Evolutionary conservation across 2,888 invertebrate genomes (phyloP).

Genomic region (Lasioglossum figueresi): DNA sequence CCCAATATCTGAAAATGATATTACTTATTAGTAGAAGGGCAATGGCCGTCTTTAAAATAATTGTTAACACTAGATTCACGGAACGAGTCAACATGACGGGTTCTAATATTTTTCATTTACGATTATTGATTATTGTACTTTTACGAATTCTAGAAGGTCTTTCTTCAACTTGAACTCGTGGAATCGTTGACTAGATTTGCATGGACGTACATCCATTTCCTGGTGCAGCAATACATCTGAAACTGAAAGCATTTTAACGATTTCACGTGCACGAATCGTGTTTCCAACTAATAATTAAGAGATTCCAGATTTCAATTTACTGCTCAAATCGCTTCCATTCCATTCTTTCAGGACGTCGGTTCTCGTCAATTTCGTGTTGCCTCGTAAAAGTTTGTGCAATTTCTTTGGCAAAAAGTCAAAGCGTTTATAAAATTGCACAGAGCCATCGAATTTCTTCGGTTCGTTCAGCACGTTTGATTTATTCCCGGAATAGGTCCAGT

Average conservation of each 20-base stretch:
- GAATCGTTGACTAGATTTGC: slow-evolving; percentile 56
- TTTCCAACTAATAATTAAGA: not conserved
- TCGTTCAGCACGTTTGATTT: not conserved
- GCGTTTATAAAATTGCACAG: slow-evolving; percentile 19
- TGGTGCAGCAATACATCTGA: slow-evolving; percentile 46
- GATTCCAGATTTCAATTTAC: slow-evolving; percentile 30
- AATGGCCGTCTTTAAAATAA: not conserved
- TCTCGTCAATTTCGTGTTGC: slow-evolving; percentile 58
- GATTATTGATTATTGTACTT: slow-evolving; percentile 56
- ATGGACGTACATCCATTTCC: slow-evolving; percentile 64
- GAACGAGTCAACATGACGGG: not conserved
- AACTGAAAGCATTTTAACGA: slow-evolving; percentile 23
- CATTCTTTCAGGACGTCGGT: slow-evolving; percentile 26
- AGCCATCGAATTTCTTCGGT: not conserved
- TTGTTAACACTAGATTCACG: not conserved
- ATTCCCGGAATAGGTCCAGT: slow-evolving; percentile 71
- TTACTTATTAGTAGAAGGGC: not conserved
- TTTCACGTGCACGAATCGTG: not conserved
- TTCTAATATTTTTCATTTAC: not conserved
- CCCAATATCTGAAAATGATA: slow-evolving; percentile 86
- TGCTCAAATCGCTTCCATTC: slow-evolving; percentile 17
- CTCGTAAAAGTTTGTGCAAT: slow-evolving; percentile 65
- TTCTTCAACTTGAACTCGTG: slow-evolving; percentile 71
- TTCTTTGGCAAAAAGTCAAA: slow-evolving; percentile 70
- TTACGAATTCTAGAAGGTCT: slow-evolving; percentile 67